A percentile compares a stretch with the other conserved stretches of the same genome.
These are phyloP conservation scores for Molossus alvarezi DNA, from an alignment of 2,797 vertebrate species.

Conservation along the genomic window DNA sequence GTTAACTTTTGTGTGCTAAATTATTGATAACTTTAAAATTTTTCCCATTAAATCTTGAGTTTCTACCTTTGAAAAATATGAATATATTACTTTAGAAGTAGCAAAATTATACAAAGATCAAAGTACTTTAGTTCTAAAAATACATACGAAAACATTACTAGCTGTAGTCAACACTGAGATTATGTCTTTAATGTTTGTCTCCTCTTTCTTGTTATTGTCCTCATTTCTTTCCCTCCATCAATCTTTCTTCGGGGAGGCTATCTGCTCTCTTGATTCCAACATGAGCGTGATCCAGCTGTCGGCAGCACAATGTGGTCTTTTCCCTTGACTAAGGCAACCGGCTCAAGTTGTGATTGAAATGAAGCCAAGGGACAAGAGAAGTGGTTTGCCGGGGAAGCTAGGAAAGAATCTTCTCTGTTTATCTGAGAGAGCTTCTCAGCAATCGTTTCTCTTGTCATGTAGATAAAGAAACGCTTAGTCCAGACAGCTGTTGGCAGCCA, in stretches of 20 bases:
- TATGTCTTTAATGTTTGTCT: neutral
- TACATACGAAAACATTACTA: neutral
- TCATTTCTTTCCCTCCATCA: neutral
- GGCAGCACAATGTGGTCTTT: neutral
- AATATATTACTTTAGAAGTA: neutral
- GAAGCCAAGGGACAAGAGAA: neutral
- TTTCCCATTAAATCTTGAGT: conserved; percentile 1
- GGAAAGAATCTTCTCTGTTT: neutral
- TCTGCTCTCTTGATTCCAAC: neutral
- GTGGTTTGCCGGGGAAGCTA: neutral
- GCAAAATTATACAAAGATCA: conserved; percentile 7
- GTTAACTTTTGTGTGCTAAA: conserved; percentile 3
- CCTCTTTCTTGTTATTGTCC: neutral
- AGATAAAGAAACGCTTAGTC: neutral
- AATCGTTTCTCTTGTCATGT: neutral
- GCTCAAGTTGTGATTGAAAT: neutral
- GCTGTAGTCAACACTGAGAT: neutral
- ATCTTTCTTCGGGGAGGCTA: neutral
- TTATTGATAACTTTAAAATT: neutral
- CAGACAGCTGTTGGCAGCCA: neutral
- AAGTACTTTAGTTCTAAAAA: neutral
- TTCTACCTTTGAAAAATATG: neutral
- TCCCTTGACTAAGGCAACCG: neutral
- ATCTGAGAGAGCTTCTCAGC: neutral
- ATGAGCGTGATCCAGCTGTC: neutral